Percentiles rank a stretch among this genome's conserved stretches.
Evolutionary conservation across 1,140 invertebrate genomes (phyloP).

Genomic region (Lepeophtheirus salmonis): DNA sequence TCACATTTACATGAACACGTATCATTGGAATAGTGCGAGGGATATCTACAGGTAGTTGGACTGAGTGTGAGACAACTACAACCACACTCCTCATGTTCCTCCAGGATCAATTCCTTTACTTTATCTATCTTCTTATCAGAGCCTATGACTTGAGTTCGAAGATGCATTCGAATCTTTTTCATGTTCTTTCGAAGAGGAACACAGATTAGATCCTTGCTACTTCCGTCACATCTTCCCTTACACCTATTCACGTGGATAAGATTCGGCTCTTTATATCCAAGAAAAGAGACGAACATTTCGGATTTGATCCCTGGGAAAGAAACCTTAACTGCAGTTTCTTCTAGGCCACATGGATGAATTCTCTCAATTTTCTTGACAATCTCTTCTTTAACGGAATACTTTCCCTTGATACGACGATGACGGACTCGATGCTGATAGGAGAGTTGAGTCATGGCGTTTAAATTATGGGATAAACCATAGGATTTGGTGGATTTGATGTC

Average conservation of each 20-base stretch:
- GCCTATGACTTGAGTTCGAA: slow-evolving; percentile 10
- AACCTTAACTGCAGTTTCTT: slow-evolving; percentile 16
- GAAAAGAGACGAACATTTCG: slow-evolving; percentile 13
- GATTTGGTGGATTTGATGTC: no score
- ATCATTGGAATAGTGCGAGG: slow-evolving; percentile 1
- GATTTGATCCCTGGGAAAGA: slow-evolving; percentile 15
- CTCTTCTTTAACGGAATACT: slow-evolving; percentile 9
- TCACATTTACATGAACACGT: slow-evolving; percentile 10
- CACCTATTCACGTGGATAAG: slow-evolving; percentile 12
- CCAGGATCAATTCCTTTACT: not conserved
- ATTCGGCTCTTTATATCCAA: slow-evolving; percentile 16
- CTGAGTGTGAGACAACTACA: not conserved
- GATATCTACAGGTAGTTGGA: not conserved
- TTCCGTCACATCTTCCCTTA: slow-evolving; percentile 12
- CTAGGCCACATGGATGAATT: slow-evolving; percentile 3
- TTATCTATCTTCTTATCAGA: not conserved
- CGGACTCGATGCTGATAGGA: no score
- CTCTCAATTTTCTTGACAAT: not conserved
- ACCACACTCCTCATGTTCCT: slow-evolving; percentile 12
- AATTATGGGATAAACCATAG: no score
- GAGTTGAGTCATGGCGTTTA: no score
- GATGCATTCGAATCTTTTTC: slow-evolving; percentile 15
- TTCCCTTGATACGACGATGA: no score
- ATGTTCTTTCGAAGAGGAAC: not conserved
- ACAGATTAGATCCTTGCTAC: not conserved